Percentiles rank a stretch among this genome's conserved stretches.
phyloP scores from a whole-genome alignment of 2,113 vertebrate genomes.

The Protobothrops flavoviridis region DNA sequence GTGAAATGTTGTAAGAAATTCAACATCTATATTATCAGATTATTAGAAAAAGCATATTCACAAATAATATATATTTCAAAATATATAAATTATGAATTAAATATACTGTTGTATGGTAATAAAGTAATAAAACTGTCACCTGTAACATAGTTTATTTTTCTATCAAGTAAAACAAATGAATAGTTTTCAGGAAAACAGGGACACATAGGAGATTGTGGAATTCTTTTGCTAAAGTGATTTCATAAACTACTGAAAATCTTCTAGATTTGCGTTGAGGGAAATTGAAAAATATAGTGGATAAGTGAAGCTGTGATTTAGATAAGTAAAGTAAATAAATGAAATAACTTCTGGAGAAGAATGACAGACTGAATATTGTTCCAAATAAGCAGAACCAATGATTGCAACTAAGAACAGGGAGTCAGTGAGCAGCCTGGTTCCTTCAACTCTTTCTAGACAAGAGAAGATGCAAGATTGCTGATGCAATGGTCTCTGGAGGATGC shows the following conservation, averaged over 20 bases:
- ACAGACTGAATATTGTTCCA: no score
- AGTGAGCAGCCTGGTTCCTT: not conserved
- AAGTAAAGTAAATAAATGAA: slow-evolving; percentile 41
- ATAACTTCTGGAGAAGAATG: no score
- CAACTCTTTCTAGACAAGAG: not conserved
- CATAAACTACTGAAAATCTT: slow-evolving; percentile 57
- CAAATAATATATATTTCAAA: slow-evolving; percentile 43
- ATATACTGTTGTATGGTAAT: slow-evolving; percentile 40
- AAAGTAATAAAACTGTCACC: slow-evolving; percentile 44
- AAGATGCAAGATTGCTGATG: not conserved
- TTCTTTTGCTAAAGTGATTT: slow-evolving; percentile 57
- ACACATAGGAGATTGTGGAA: slow-evolving; percentile 61
- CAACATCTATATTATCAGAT: not conserved
- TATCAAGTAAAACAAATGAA: slow-evolving; percentile 35
- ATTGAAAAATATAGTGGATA: slow-evolving; percentile 59
- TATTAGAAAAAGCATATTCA: not conserved
- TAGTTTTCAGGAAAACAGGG: slow-evolving; percentile 50
- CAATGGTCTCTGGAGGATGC: not conserved
- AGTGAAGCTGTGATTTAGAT: slow-evolving; percentile 61
- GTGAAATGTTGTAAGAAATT: not conserved
- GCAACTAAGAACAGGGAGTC: no score
- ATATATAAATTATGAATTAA: slow-evolving; percentile 48
- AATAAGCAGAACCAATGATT: no score
- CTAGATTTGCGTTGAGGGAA: slow-evolving; percentile 48
- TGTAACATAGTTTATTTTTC: slow-evolving; percentile 55